Base-by-base conservation (phyloP, 2,113 vertebrate genomes). In the Poeciliopsis prolifica region DNA sequence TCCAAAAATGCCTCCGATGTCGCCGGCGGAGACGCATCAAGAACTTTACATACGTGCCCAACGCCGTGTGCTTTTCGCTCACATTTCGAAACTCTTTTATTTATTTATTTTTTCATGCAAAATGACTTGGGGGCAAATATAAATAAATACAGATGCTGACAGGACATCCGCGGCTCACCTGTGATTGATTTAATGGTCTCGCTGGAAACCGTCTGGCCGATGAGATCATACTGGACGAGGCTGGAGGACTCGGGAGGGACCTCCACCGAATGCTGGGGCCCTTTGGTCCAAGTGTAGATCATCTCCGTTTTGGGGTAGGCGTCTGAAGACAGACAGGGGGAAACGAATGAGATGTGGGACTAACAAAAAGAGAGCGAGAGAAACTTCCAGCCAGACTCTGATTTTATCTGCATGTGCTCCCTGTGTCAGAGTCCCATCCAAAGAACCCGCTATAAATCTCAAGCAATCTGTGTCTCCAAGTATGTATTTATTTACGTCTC, bases 211-310 rank as follows among this genome's bases (percentile, higher is more conserved):
- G 97, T 99, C 93, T 99, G 97, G 48, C 97, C 97, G 75, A 97
- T 95, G 78, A 99, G 95, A 85, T 99, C 98, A 87, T 99, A 99
- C 75, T 99, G 98, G 86, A 99, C 97, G 74, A 99, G 95, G 89
- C 98, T 99, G 85, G 98, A 99, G 66, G 97, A 99, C 89, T 99
- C 97, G 77, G 96, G 94, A 54, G 98, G 98, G 42, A 99, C 97
- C 91, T 98, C 98, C 86, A 99, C 98, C 31, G 98, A 99, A 73
- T 98, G 93, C 90, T 98, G 90, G 0, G 98, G 97, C 74, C 97
- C 98, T 95, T 99, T 99, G 79, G 97, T 99, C 98, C 98, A 99
- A 0, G 97, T 99, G 86, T 99, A 99, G 90, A 99, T 97, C 95
- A 99, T 96, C 94, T 99, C 98, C 64, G 96, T 98, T 93, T 96